Conservation (phyloP, 1,140 invertebrate genomes). For the Drosophila rufa region DNA sequence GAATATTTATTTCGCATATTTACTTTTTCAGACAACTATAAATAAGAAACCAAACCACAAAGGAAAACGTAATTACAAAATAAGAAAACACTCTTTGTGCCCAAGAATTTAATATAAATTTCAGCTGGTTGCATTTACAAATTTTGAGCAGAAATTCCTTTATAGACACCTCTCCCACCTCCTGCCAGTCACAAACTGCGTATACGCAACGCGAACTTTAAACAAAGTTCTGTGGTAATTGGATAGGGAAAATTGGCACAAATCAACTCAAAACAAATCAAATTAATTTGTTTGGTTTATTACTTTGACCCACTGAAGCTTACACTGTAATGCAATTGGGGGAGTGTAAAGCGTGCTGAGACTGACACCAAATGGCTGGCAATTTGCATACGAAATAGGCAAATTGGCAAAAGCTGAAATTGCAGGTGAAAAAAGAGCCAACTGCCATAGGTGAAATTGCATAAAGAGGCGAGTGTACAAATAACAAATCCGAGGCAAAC, state of each 20-base stretch:
- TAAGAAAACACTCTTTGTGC: neutral
- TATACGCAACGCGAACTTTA: conserved; percentile 14
- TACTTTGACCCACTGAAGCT: conserved; percentile 62
- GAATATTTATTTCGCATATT: neutral
- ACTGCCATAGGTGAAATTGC: conserved; percentile 34
- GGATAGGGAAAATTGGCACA: conserved; percentile 12
- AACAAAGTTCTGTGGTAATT: conserved; percentile 19
- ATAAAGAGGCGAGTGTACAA: conserved; percentile 40
- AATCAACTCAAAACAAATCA: conserved; percentile 40
- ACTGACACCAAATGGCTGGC: conserved; percentile 58
- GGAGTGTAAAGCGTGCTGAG: conserved; percentile 23
- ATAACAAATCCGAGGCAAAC: conserved; percentile 30
- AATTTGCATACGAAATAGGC: conserved; percentile 71
- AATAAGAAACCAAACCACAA: neutral
- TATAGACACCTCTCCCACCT: neutral
- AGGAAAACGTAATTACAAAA: neutral
- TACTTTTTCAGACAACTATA: neutral
- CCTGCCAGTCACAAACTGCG: neutral
- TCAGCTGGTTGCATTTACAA: neutral
- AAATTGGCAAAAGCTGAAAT: conserved; percentile 58
- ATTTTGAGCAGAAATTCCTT: neutral
- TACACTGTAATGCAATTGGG: conserved; percentile 1
- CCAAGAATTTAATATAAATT: neutral
- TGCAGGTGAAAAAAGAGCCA: conserved; percentile 13
- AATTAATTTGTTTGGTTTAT: conserved; percentile 58